A percentile compares a stretch with the other conserved stretches of the same genome.
phyloP scores from a whole-genome alignment of 1,140 invertebrate genomes.

The Teleogryllus occipitalis region DNA sequence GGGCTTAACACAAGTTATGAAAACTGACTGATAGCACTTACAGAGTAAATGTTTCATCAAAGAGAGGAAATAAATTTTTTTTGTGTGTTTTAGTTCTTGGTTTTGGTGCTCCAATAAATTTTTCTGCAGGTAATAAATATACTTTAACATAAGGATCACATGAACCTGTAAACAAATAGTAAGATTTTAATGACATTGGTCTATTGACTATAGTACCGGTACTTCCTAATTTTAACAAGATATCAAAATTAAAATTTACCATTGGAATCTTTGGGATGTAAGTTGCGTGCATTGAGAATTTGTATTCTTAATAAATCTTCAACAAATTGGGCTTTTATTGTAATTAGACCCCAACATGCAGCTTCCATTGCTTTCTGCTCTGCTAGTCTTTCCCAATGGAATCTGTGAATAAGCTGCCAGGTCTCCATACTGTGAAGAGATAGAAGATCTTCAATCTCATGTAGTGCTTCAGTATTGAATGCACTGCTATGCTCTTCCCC shows the following conservation, averaged over 20 bases:
- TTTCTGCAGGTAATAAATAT: conserved; percentile 72
- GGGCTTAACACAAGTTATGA: conserved; percentile 1
- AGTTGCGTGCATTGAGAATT: conserved; percentile 82
- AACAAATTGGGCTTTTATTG: conserved; percentile 58
- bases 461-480: conserved; percentile 34
- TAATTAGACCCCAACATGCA: conserved; percentile 56
- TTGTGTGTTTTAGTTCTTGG: conserved; percentile 86
- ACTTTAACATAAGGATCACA: conserved; percentile 90
- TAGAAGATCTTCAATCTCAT: conserved; percentile 59
- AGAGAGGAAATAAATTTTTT: conserved; percentile 86
- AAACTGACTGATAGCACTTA: conserved; percentile 44
- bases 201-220: neutral
- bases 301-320: conserved; percentile 57
- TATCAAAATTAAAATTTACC: conserved; percentile 42
- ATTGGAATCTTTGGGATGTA: conserved; percentile 79
- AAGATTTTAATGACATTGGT: neutral
- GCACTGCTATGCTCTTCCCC: conserved; percentile 29
- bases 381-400: conserved; percentile 41
- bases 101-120: conserved; percentile 60
- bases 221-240: neutral
- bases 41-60: conserved; percentile 90
- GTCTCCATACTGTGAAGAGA: conserved; percentile 80
- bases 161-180: conserved; percentile 41
- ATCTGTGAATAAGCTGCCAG: conserved; percentile 74
- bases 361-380: conserved; percentile 53